phyloP scores from a whole-genome alignment of 2,113 vertebrate species.

The Accipiter cooperii region DNA sequence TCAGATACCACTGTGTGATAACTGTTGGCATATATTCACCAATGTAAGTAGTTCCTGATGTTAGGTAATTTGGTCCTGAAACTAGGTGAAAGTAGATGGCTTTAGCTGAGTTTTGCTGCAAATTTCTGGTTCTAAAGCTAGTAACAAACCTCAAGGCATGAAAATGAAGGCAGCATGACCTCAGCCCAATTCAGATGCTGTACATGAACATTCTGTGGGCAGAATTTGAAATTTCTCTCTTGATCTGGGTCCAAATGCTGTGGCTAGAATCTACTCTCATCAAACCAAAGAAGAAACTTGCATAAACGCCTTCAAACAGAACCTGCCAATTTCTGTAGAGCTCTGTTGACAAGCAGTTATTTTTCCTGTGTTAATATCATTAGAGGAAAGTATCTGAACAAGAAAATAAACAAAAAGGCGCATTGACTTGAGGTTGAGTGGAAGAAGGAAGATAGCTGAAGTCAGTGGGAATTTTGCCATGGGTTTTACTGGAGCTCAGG shows the following conservation, averaged over 20 bases:
- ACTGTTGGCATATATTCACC: not conserved
- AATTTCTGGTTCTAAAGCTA: conserved; percentile 19
- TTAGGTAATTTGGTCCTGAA: not conserved
- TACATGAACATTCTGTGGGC: conserved; percentile 25
- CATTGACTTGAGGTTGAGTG: not conserved
- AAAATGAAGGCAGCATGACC: conserved; percentile 39
- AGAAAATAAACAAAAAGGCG: conserved; percentile 19
- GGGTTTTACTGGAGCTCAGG: not conserved
- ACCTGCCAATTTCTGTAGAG: conserved; percentile 7
- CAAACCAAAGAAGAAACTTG: conserved; percentile 15
- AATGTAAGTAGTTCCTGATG: not conserved
- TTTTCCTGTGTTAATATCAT: conserved; percentile 18
- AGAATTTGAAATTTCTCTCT: conserved; percentile 40
- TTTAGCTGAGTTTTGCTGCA: not conserved
- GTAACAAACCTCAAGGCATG: conserved; percentile 28
- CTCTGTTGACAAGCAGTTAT: conserved; percentile 23
- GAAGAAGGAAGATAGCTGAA: not conserved
- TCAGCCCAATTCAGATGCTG: conserved; percentile 24
- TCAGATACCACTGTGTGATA: conserved; percentile 8
- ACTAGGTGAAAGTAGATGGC: conserved; percentile 12
- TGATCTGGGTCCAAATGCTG: conserved; percentile 21
- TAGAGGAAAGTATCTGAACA: conserved; percentile 8
- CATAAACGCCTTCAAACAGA: conserved; percentile 25
- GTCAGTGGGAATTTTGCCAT: not conserved
- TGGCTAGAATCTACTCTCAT: conserved; percentile 36